Conservation (phyloP, 2,113 vertebrate genomes). For the Bubo blakistoni region DNA sequence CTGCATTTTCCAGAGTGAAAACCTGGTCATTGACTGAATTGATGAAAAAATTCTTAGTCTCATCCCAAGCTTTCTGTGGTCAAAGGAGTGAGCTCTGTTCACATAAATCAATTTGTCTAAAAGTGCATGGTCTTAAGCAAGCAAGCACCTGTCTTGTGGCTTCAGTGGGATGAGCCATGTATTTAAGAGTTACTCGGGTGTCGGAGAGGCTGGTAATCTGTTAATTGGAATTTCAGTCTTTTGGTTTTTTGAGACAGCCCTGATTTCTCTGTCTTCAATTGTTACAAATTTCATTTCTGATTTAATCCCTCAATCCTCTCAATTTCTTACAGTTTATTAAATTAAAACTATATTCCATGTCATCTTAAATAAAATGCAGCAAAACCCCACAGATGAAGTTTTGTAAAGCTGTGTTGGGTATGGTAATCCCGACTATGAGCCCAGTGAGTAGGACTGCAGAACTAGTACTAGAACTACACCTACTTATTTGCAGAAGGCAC, state of each 20-base stretch:
- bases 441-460: not conserved
- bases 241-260: not conserved
- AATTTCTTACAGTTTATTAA: not conserved
- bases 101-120: not conserved
- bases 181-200: not conserved
- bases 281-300: not conserved
- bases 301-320: not conserved
- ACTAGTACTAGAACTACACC: not conserved
- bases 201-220: not conserved
- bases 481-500: not conserved
- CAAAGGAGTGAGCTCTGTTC: not conserved
- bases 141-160: not conserved
- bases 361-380: not conserved
- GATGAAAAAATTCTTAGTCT: not conserved
- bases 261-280: not conserved
- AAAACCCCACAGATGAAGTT: not conserved
- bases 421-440: accelerated
- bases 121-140: not conserved
- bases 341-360: not conserved
- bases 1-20: not conserved
- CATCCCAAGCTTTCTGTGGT: not conserved
- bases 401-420: not conserved
- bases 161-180: not conserved
- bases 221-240: not conserved
- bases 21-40: not conserved